Evolutionary conservation across 2,888 invertebrate genomes (phyloP).

Genomic region (Sepioteuthis lessoniana): DNA sequence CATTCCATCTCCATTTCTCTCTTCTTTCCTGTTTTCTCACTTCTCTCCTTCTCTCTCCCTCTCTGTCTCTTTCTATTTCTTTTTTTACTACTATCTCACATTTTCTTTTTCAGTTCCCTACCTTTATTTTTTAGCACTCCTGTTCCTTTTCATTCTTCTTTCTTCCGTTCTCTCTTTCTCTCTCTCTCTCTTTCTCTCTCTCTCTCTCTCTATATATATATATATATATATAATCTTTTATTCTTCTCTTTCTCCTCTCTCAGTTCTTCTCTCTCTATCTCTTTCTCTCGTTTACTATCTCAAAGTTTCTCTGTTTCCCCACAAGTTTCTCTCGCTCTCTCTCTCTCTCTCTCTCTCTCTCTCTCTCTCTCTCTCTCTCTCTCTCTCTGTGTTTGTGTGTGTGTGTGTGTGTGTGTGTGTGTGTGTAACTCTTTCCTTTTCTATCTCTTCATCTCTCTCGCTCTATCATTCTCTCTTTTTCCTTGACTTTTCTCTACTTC

Average conservation of each 20-base stretch:
- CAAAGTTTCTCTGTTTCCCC: too few relatives aligned
- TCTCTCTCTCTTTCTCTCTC: background rate
- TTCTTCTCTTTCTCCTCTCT: too few relatives aligned
- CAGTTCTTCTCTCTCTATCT: background rate
- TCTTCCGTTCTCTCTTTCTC: background rate
- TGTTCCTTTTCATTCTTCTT: too few relatives aligned
- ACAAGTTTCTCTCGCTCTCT: background rate
- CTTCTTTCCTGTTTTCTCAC: too few relatives aligned
- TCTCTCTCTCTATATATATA: background rate
- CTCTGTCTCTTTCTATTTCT: too few relatives aligned
- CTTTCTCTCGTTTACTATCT: too few relatives aligned
- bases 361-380: background rate
- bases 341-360: background rate
- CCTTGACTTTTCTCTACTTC: background rate
- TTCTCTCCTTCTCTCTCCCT: background rate
- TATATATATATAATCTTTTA: background rate
- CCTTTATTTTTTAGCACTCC: too few relatives aligned
- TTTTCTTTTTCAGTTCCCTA: too few relatives aligned
- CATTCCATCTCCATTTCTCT: background rate
- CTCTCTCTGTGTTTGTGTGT: too few relatives aligned
- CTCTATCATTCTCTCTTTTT: background rate
- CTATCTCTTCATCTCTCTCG: background rate
- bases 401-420: too few relatives aligned
- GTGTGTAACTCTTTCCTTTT: too few relatives aligned
- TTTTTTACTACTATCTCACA: too few relatives aligned